Percentiles rank a stretch among this genome's conserved stretches.
phyloP scores from a whole-genome alignment of 2,888 invertebrate species.

The Acronicta leporina region DNA sequence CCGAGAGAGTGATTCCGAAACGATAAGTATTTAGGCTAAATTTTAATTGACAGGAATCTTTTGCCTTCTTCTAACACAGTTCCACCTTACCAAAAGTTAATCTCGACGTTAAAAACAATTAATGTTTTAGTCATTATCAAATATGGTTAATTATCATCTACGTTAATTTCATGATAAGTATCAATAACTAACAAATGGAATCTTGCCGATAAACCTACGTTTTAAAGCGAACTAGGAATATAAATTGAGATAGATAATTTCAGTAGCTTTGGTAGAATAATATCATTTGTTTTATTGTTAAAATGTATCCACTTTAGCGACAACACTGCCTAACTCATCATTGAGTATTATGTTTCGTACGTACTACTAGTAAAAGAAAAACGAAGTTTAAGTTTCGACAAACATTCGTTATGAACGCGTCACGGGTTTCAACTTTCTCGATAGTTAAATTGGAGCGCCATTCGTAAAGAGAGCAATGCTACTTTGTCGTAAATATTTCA shows the following conservation, averaged over 20 bases:
- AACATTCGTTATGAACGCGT: constrained; percentile 53
- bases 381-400: constrained; percentile 58
- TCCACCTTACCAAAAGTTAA: constrained; percentile 83
- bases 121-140: constrained; percentile 69
- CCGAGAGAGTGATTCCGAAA: constrained; percentile 67
- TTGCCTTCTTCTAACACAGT: constrained; percentile 80
- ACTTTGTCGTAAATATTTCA: constrained; percentile 63
- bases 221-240: constrained; percentile 89
- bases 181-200: constrained; percentile 86
- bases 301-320: constrained; percentile 58
- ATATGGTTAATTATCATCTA: constrained; percentile 73
- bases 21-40: constrained; percentile 71
- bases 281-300: constrained; percentile 76
- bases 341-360: constrained; percentile 76
- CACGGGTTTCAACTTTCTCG: constrained; percentile 56
- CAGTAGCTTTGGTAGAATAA: constrained; percentile 87
- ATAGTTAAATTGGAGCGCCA: constrained; percentile 62
- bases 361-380: constrained; percentile 65
- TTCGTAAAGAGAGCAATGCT: constrained; percentile 75
- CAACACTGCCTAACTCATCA: constrained; percentile 59
- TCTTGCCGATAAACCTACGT: constrained; percentile 86
- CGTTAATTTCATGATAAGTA: constrained; percentile 78
- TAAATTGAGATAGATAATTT: constrained; percentile 87
- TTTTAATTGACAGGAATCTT: constrained; percentile 72
- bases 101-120: constrained; percentile 72